Conservation (phyloP, 1,140 invertebrate species). For the Melipona quadrifasciata region DNA sequence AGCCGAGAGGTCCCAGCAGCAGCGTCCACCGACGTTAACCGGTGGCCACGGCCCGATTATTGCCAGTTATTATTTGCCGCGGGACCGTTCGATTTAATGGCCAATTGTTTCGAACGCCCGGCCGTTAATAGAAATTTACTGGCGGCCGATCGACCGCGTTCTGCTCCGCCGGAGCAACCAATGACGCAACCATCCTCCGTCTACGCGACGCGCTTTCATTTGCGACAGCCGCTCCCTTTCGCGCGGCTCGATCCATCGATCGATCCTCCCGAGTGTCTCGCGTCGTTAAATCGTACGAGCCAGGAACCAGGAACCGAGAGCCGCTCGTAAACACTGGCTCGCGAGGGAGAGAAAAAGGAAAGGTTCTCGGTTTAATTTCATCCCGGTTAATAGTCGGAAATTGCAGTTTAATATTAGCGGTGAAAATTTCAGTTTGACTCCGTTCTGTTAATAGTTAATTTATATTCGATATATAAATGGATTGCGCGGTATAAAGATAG, state of each 20-base stretch:
- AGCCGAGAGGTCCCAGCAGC: slow-evolving; percentile 62
- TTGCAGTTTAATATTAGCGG: no score
- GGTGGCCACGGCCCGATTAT: slow-evolving; percentile 76
- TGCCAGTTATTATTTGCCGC: slow-evolving; percentile 80
- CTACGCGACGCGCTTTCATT: neutral
- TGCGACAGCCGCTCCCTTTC: neutral
- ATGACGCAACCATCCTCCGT: slow-evolving; percentile 34
- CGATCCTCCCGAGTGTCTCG: neutral
- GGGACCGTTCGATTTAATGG: slow-evolving; percentile 80
- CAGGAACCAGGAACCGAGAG: no score
- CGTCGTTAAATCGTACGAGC: neutral
- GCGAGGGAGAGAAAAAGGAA: no score
- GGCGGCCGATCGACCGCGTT: slow-evolving; percentile 37
- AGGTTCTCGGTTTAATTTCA: no score
- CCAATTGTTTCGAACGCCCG: slow-evolving; percentile 79
- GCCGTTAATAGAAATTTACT: slow-evolving; percentile 81
- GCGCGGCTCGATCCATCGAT: neutral
- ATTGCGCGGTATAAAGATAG: no score
- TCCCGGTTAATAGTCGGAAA: no score
- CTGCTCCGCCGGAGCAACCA: slow-evolving; percentile 25
- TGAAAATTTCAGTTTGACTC: no score
- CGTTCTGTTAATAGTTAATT: no score
- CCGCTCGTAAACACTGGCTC: no score
- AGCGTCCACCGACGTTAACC: slow-evolving; percentile 69
- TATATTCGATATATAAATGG: no score